Base-by-base conservation (phyloP, 2,888 invertebrate genomes). In the Clistopyga incitator region DNA sequence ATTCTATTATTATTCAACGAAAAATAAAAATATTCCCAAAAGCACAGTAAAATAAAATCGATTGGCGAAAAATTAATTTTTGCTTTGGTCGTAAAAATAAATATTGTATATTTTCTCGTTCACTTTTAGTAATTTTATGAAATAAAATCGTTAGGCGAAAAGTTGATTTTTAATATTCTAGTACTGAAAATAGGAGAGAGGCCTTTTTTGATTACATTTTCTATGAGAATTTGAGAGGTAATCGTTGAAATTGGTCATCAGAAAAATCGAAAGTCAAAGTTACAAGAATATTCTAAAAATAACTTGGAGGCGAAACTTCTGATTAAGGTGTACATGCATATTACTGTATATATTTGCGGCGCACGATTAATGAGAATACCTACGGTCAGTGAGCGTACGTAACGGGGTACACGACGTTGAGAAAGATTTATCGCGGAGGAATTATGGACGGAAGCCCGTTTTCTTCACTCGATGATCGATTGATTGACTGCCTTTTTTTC, bases 401-500 rank as follows among this genome's bases (percentile, higher is more conserved):
- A 79, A 79, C 72, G 76, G 42, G 25, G 25, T 54, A 47, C 25
- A 18, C 59, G 34, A 15, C 2, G 34, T 42, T 67, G 52, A 20
- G 50, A 72, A 68, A 72, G 61, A 83, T 80, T 72, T 80, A 80
- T 83, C 59, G 38, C 11, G 52, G 29, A 80, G 38, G 64, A 54
- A 61, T 50, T 59, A 59, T 68, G 47, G 10, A 71, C 52, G 18
- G 38, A 67, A 47, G 76, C 42, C n/a, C 50, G 50, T 59, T 84
- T 84, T 77, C 83, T 80, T 74, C 77, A 74, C 25, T 74, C 34
- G 25, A 61, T 77, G 74, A 80, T 84, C 59, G 68, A 84, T 68
- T 52, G 61, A 77, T 81, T 67, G 65, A 38, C 70, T 70, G 56
- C 20, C n/a, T n/a, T 38, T 50, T 54, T 74, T 70, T 81, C 75